Conservation (phyloP, 2,797 vertebrate genomes). For the Hippopotamyrus pictus region DNA sequence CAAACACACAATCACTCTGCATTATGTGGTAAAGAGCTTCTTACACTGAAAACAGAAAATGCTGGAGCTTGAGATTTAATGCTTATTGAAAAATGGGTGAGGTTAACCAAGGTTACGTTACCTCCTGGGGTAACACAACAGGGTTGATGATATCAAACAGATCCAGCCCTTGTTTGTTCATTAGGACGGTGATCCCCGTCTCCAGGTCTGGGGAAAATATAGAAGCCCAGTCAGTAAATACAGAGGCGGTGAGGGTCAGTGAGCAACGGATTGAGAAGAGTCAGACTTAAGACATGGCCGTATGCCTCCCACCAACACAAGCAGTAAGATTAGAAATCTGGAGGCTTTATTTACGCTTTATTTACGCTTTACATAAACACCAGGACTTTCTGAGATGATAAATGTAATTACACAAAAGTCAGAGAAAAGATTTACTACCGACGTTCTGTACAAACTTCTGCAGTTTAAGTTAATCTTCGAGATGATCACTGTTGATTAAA, state of each 20-base stretch:
- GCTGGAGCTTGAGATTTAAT: background rate
- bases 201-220: slow-evolving; percentile 56
- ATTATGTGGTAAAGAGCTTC: background rate
- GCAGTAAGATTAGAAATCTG: background rate
- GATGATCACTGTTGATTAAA: background rate
- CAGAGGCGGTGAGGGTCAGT: background rate
- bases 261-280: background rate
- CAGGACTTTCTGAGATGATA: background rate
- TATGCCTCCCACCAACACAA: background rate
- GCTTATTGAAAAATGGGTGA: background rate
- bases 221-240: background rate
- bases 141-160: slow-evolving; percentile 71
- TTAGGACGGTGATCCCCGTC: slow-evolving; percentile 55
- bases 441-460: background rate
- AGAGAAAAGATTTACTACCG: background rate
- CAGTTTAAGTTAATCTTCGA: background rate
- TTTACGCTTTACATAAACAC: background rate
- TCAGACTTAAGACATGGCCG: background rate
- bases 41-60: background rate
- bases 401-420: background rate
- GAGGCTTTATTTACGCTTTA: background rate
- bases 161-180: slow-evolving; percentile 70
- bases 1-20: background rate
- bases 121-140: slow-evolving; percentile 64
- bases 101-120: slow-evolving; percentile 31